Evolutionary conservation across 2,888 invertebrate species (phyloP).

Genomic region (Herminia tarsipennalis): DNA sequence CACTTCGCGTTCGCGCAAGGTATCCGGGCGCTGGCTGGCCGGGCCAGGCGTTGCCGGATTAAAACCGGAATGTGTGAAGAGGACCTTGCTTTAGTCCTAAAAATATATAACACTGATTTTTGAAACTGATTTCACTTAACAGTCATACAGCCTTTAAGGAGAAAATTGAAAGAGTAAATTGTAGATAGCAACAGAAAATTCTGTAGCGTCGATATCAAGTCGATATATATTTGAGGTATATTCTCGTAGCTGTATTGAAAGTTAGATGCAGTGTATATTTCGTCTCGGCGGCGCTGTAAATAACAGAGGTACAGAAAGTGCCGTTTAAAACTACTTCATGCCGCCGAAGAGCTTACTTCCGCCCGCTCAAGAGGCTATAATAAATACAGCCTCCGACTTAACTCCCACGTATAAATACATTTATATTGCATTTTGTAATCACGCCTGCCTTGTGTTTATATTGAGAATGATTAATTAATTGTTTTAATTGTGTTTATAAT

Average conservation of each 20-base stretch:
- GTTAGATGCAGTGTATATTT: constrained; percentile 40
- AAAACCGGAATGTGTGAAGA: too few species aligned
- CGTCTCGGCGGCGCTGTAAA: constrained; percentile 48
- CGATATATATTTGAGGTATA: constrained; percentile 17
- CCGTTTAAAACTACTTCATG: constrained; percentile 54
- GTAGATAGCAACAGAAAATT: too few species aligned
- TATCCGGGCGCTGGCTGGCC: too few species aligned
- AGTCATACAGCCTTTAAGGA: background rate
- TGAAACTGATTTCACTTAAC: too few species aligned
- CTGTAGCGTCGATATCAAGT: too few species aligned
- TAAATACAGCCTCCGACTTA: constrained; percentile 60
- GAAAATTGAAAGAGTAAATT: constrained; percentile 4
- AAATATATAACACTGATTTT: too few species aligned
- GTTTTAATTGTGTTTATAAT: constrained; percentile 23
- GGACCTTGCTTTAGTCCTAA: too few species aligned
- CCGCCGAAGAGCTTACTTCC: constrained; percentile 61
- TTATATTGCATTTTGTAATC: constrained; percentile 25
- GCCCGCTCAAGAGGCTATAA: constrained; percentile 56
- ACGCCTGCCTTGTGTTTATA: constrained; percentile 4
- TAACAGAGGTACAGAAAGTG: constrained; percentile 52
- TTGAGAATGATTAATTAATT: constrained; percentile 9
- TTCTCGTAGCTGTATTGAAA: constrained; percentile 29
- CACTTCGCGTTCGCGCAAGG: too few species aligned
- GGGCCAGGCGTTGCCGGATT: too few species aligned
- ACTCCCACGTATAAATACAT: constrained; percentile 44